Percentiles rank a stretch among this genome's conserved stretches.
Evolutionary conservation across 2,797 vertebrate genomes (phyloP).

Genomic region (Rhyacichthys aspro): DNA sequence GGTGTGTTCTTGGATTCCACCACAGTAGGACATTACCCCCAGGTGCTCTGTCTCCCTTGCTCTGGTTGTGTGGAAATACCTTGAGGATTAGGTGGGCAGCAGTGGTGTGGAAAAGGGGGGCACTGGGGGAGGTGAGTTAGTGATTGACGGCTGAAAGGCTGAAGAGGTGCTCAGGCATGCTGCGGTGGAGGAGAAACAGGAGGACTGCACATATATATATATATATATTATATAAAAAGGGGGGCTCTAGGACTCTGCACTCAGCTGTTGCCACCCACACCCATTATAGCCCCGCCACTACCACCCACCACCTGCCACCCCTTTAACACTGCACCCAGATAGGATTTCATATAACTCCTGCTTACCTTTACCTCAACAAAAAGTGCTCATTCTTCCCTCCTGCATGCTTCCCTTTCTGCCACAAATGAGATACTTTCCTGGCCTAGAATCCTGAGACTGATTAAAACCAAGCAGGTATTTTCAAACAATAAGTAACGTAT

Average conservation of each 20-base stretch:
- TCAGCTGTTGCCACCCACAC: slow-evolving; percentile 81
- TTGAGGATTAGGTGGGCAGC: slow-evolving; percentile 81
- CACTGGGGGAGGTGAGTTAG: slow-evolving; percentile 40
- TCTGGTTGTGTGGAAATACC: slow-evolving; percentile 78
- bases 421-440: slow-evolving; percentile 26
- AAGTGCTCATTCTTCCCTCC: slow-evolving; percentile 28
- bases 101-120: slow-evolving; percentile 34
- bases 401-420: slow-evolving; percentile 6
- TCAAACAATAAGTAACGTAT: slow-evolving; percentile 32
- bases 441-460: slow-evolving; percentile 31
- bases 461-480: slow-evolving; percentile 48
- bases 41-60: slow-evolving; percentile 66
- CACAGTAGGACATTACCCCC: slow-evolving; percentile 80
- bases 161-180: slow-evolving; percentile 81
- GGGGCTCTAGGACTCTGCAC: slow-evolving; percentile 50
- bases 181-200: slow-evolving; percentile 47
- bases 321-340: slow-evolving; percentile 61
- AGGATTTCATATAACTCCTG: slow-evolving; percentile 74
- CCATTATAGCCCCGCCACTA: slow-evolving; percentile 65
- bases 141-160: slow-evolving; percentile 83
- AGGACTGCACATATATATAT: slow-evolving; percentile 54
- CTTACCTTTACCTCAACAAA: slow-evolving; percentile 68
- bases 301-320: slow-evolving; percentile 57
- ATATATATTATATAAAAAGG: slow-evolving; percentile 9
- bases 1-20: slow-evolving; percentile 83